These are phyloP conservation scores for Alviniconcha marisindica DNA, from an alignment of 1,140 invertebrate species.

Conservation along the genomic window DNA sequence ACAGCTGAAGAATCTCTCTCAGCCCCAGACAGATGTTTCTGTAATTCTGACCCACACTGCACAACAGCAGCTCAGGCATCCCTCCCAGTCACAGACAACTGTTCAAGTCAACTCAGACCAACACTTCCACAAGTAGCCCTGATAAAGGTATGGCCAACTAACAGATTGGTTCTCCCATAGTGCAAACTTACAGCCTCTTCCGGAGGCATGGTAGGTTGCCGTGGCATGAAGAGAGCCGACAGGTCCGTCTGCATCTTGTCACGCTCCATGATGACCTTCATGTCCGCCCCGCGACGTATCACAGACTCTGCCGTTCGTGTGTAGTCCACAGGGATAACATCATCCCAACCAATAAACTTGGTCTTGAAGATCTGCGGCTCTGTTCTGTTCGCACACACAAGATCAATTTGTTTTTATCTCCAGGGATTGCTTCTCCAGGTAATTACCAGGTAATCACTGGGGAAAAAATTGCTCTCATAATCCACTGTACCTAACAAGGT, in stretches of 20 bases:
- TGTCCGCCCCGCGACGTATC: conserved; percentile 95
- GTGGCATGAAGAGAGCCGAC: conserved; percentile 95
- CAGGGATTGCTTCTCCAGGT: background rate
- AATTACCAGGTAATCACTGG: too few species aligned
- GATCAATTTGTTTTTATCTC: background rate
- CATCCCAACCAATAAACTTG: conserved; percentile 98
- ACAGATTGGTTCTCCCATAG: too few species aligned
- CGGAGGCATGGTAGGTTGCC: conserved; percentile 91
- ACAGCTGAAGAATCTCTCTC: too few species aligned
- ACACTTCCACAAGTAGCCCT: too few species aligned
- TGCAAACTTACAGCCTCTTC: conserved; percentile 84
- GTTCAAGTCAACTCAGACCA: too few species aligned
- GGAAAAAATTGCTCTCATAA: too few species aligned
- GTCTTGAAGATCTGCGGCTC: conserved; percentile 94
- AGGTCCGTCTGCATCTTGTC: conserved; percentile 88
- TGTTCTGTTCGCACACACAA: conserved; percentile 65
- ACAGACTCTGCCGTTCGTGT: conserved; percentile 99
- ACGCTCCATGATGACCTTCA: conserved; percentile 82
- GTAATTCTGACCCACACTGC: too few species aligned
- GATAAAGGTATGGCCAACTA: too few species aligned
- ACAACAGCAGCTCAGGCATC: too few species aligned
- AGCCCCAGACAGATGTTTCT: too few species aligned
- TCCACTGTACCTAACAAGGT: too few species aligned
- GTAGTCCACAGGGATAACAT: conserved; percentile 99
- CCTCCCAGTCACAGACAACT: too few species aligned